phyloP scores from a whole-genome alignment of 2,113 vertebrate species.

The Passer montanus region DNA sequence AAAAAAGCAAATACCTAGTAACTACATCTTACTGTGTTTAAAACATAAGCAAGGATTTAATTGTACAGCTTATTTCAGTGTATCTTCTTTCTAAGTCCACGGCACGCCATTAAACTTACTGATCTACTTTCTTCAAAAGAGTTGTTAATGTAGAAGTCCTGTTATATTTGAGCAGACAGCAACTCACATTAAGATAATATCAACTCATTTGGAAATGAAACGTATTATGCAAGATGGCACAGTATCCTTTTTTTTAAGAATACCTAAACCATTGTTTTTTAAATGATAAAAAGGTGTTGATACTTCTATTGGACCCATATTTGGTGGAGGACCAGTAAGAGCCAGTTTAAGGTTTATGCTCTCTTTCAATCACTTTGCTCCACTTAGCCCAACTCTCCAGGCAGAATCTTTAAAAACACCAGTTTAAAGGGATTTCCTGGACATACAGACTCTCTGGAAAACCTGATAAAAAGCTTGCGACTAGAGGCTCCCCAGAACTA shows the following conservation, averaged over 20 bases:
- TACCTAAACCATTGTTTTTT: background rate
- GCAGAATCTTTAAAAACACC: background rate
- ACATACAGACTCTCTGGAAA: background rate
- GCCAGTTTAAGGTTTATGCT: background rate
- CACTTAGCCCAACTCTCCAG: background rate
- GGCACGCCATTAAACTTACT: background rate
- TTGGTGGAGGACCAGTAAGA: background rate
- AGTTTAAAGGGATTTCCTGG: background rate
- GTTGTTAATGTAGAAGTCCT: background rate
- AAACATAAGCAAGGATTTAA: background rate
- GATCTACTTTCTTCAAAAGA: background rate
- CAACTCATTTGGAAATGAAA: background rate
- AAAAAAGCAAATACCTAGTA: background rate
- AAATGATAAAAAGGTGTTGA: background rate
- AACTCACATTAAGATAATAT: background rate
- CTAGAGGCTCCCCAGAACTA: background rate
- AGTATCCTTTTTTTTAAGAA: background rate
- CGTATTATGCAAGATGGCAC: background rate
- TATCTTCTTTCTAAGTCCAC: background rate
- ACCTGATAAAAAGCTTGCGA: background rate
- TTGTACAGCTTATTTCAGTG: background rate
- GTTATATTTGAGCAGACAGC: background rate
- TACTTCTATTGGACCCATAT: background rate
- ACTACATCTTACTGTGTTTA: background rate
- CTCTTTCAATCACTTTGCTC: background rate